Evolutionary conservation across 2,113 vertebrate genomes (phyloP).

Genomic region (Protobothrops mucrosquamatus): DNA sequence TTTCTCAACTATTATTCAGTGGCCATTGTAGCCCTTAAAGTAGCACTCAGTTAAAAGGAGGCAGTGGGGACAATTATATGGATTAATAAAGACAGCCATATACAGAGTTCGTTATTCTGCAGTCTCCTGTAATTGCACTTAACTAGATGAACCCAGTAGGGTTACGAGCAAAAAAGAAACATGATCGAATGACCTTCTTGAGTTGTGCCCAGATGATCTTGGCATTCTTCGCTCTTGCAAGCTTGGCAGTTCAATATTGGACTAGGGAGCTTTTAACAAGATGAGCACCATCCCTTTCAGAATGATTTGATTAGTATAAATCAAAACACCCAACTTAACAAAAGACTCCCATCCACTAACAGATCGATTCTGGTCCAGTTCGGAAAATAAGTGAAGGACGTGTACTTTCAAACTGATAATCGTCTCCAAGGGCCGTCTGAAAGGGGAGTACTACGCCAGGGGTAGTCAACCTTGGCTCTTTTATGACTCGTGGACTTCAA

Average conservation of each 20-base stretch:
- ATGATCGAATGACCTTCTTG: background rate
- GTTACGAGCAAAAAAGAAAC: background rate
- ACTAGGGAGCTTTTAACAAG: background rate
- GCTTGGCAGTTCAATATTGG: background rate
- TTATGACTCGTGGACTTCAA: too few species aligned
- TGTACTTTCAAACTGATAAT: background rate
- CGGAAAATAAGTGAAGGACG: background rate
- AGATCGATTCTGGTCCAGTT: background rate
- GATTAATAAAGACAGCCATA: background rate
- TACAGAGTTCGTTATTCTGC: background rate
- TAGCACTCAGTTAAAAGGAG: background rate
- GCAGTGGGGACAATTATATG: rapidly evolving
- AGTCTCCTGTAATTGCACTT: background rate
- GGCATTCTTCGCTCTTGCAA: background rate
- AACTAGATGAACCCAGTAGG: rapidly evolving
- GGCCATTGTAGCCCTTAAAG: background rate
- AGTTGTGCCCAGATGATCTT: rapidly evolving
- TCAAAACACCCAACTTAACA: background rate
- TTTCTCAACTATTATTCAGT: background rate
- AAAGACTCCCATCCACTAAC: background rate
- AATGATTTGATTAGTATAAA: background rate
- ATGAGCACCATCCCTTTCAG: background rate
- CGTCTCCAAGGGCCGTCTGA: background rate
- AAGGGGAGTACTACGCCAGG: background rate
- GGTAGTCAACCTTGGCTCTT: too few species aligned